Base-by-base conservation (phyloP, 1,140 invertebrate species). In the Temnothorax longispinosus region DNA sequence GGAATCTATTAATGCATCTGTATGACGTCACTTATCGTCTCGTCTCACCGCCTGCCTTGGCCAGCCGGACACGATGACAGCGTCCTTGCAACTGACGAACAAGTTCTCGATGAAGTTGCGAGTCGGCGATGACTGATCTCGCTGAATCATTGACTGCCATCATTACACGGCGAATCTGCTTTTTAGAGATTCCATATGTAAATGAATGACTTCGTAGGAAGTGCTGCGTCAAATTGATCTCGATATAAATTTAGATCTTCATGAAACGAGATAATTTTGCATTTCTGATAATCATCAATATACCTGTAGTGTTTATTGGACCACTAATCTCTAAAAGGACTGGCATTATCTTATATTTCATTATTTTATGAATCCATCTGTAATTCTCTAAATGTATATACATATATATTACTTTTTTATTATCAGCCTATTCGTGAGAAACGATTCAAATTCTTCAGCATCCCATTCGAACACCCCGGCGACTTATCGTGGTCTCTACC, bases 1-100 rank as follows among this genome's bases (percentile, higher is more conserved):
- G 80, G 87, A 88, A 91, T 91, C 91, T 92, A 91, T 91, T 92
- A 91, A 92, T 94, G 90, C 93, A 94, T 93, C 93, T 94, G 92
- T 85, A 85, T 93, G 93, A 94, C 93, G 93, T 94, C 91, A 93
- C 84, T 91, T 88, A 93, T 94, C 87, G 92, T 78, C 87, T 87
- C 84, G 52, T 89, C 77, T 86, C 86, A 32, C 65, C 56, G 27
- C 52, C 54, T n/a, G 64, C 18, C 44, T 27, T n/a, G 50, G 21
- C 38, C 15, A 38, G 38, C 38, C 2, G 47, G 8, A 41, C 64
- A 6, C 47, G 13, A 38, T 13, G 65, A 81, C 65, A 27, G 15
- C 15, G 64, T 81, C 65, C 78, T 72, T 72, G 78, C 50, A 7
- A 82, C 21, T 21, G 52, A 65, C 47, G n/a, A 78, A 65, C 44